Percentiles rank a stretch among this genome's conserved stretches.
Evolutionary conservation across 2,888 invertebrate species (phyloP).

Genomic region (Bugula neritina): DNA sequence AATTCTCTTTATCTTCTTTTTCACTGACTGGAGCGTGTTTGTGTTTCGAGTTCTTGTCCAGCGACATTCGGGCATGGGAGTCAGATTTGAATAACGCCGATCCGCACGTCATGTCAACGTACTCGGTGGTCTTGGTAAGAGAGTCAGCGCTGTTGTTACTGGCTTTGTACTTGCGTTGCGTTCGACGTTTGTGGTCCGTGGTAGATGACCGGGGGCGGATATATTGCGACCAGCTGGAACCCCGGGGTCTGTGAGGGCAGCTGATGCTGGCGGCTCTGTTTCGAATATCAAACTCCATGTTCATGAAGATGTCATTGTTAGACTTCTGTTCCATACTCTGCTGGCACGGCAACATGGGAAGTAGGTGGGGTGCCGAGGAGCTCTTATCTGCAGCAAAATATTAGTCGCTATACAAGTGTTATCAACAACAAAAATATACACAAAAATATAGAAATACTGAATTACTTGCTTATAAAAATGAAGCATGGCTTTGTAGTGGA

Average conservation of each 20-base stretch:
- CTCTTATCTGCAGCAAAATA: conserved; percentile 19
- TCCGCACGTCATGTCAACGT: conserved; percentile 6
- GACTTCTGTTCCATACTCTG: background rate
- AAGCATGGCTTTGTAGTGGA: too few relatives aligned
- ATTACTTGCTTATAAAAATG: too few relatives aligned
- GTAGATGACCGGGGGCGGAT: conserved; percentile 8
- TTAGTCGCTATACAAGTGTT: too few relatives aligned
- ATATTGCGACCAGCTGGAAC: conserved; percentile 18
- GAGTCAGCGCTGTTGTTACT: background rate
- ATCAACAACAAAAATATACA: too few relatives aligned
- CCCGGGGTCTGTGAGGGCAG: conserved; percentile 14
- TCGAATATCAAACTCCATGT: conserved; percentile 19
- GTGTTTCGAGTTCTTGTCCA: conserved; percentile 19
- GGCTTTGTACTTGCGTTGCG: background rate
- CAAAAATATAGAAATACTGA: too few relatives aligned
- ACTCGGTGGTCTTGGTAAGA: background rate
- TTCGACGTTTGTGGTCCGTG: background rate
- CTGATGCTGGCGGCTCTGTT: conserved; percentile 1
- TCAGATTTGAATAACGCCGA: background rate
- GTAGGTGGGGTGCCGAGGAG: conserved; percentile 13
- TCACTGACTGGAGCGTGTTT: background rate
- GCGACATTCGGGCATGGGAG: background rate
- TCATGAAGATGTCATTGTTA: conserved; percentile 7
- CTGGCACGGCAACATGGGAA: background rate
- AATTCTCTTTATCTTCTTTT: conserved; percentile 17